Conservation (phyloP, 2,113 vertebrate species). For the Podarcis muralis region DNA sequence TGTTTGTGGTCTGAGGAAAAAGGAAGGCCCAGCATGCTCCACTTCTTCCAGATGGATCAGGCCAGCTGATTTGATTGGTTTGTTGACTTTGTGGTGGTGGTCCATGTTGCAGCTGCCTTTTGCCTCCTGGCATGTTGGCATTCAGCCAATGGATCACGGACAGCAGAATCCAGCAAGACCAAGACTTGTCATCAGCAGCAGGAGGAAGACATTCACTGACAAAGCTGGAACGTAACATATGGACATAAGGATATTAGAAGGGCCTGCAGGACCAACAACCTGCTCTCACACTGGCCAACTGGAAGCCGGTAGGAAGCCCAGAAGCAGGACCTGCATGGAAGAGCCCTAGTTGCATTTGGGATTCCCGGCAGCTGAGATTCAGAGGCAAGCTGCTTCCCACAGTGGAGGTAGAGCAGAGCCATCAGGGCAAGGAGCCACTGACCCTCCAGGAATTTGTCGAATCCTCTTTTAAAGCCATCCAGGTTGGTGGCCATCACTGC, state of each 20-base stretch:
- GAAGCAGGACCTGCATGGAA: not conserved
- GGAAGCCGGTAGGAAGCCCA: too few species aligned
- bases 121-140: not conserved
- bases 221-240: conserved; percentile 7
- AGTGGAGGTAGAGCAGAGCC: too few species aligned
- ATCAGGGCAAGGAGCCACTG: too few species aligned
- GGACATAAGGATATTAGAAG: not conserved
- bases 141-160: not conserved
- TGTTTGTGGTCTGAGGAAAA: not conserved
- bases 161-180: conserved; percentile 26
- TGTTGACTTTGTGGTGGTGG: not conserved
- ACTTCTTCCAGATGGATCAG: not conserved
- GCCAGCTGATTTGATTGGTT: conserved; percentile 20
- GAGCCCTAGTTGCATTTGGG: not conserved
- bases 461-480: too few species aligned
- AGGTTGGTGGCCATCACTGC: too few species aligned
- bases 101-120: conserved; percentile 12
- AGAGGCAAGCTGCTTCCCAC: not conserved
- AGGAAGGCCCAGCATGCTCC: not conserved
- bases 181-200: conserved; percentile 43
- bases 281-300: too few species aligned
- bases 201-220: conserved; percentile 8
- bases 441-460: too few species aligned
- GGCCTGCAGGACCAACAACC: too few species aligned
- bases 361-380: not conserved